Percentiles rank a stretch among this genome's conserved stretches.
phyloP scores from a whole-genome alignment of 2,888 invertebrate genomes.

The Athrips mouffetella region DNA sequence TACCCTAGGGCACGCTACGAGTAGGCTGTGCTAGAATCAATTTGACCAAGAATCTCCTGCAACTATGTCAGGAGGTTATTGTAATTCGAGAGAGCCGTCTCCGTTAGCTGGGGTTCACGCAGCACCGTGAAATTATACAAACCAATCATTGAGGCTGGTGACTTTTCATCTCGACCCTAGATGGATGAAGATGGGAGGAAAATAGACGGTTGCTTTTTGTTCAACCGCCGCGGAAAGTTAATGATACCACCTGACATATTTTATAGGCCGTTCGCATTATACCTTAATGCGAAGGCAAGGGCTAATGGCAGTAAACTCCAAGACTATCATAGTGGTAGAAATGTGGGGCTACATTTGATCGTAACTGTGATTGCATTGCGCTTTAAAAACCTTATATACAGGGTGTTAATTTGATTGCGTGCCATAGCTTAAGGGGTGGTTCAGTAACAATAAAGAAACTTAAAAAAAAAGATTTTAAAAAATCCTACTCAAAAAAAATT shows the following conservation, averaged over 20 bases:
- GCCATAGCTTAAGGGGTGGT: no score
- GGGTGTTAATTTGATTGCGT: no score
- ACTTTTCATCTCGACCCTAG: slow-evolving; percentile 55
- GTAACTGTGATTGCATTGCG: slow-evolving; percentile 10
- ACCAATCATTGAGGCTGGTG: slow-evolving; percentile 57
- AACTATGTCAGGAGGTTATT: slow-evolving; percentile 71
- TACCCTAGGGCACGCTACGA: slow-evolving; percentile 33
- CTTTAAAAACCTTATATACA: no score
- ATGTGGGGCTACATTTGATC: slow-evolving; percentile 4
- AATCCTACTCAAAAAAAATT: no score
- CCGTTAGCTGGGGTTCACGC: slow-evolving; percentile 65
- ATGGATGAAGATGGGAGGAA: slow-evolving; percentile 40
- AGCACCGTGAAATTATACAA: slow-evolving; percentile 62
- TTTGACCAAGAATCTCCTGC: slow-evolving; percentile 52
- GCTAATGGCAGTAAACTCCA: slow-evolving; percentile 14
- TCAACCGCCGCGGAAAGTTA: slow-evolving; percentile 10
- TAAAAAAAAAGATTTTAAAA: no score
- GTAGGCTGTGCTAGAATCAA: slow-evolving; percentile 52
- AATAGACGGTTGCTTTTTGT: slow-evolving; percentile 16
- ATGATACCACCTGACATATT: slow-evolving; percentile 19
- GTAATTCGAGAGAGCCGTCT: slow-evolving; percentile 53
- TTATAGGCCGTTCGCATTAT: slow-evolving; percentile 14
- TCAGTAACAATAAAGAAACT: no score
- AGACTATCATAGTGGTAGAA: slow-evolving; percentile 6
- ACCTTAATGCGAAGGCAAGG: slow-evolving; percentile 13